Conservation (phyloP, 2,888 invertebrate species). For the Acleris literana region DNA sequence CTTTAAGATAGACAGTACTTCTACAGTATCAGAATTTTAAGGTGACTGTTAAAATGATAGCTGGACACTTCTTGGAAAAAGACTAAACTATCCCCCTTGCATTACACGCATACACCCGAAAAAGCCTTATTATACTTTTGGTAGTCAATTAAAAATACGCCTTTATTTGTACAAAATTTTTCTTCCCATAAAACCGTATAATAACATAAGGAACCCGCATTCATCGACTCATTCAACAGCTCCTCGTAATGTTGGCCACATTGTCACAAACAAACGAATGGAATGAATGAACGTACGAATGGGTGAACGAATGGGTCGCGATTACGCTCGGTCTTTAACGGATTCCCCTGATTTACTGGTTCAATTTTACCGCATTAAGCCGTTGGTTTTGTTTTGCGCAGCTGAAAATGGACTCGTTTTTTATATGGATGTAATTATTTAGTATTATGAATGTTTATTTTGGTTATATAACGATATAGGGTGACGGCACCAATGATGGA, state of each 20-base stretch:
- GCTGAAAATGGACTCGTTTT: neutral
- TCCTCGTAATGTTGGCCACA: conserved; percentile 11
- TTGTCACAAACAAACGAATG: conserved; percentile 25
- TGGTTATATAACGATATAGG: no score
- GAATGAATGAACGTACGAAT: conserved; percentile 19
- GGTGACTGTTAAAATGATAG: no score
- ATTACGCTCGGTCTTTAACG: conserved; percentile 25
- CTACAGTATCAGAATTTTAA: no score
- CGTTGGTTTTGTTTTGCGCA: neutral
- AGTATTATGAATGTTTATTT: no score
- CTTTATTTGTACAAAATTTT: neutral
- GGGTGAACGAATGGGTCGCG: conserved; percentile 25
- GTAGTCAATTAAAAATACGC: no score
- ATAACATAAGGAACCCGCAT: conserved; percentile 5
- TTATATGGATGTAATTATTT: neutral
- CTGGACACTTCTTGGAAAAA: no score
- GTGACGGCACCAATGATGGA: no score
- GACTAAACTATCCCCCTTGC: no score
- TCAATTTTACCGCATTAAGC: conserved; percentile 16
- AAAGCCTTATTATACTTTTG: no score
- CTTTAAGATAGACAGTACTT: no score
- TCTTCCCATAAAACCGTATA: neutral
- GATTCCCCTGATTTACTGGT: conserved; percentile 10
- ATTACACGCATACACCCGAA: no score
- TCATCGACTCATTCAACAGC: conserved; percentile 2